Evolutionary conservation across 2,888 invertebrate species (phyloP).

Genomic region (Tetropium fuscum): DNA sequence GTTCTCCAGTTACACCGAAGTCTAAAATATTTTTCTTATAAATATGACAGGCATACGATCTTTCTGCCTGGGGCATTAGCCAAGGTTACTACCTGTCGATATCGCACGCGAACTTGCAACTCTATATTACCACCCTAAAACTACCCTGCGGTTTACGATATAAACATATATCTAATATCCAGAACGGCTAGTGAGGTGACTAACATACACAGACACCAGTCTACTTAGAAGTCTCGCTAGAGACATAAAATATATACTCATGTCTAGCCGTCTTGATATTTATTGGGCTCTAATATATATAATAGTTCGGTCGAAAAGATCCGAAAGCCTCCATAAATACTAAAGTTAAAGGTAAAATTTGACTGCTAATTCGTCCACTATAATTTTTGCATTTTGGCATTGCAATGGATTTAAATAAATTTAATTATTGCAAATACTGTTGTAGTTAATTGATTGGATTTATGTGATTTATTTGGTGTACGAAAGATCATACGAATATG

Average conservation of each 20-base stretch:
- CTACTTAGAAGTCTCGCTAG: conserved; percentile 35
- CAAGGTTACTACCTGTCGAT: neutral
- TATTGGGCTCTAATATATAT: conserved; percentile 40
- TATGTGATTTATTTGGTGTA: no score
- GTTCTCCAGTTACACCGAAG: neutral
- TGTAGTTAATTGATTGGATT: no score
- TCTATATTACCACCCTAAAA: conserved; percentile 17
- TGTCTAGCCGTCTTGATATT: conserved; percentile 40
- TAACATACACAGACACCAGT: conserved; percentile 29
- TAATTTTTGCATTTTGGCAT: no score
- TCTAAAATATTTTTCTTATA: neutral
- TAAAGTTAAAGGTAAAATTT: no score
- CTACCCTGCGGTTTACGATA: conserved; percentile 32
- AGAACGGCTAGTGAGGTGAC: conserved; percentile 27
- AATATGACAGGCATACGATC: neutral
- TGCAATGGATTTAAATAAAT: no score
- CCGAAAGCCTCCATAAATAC: no score
- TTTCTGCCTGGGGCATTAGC: neutral
- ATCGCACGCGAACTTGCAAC: neutral
- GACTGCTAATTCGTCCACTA: no score
- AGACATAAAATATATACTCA: conserved; percentile 35
- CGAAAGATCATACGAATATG: no score
- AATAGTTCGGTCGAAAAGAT: conserved; percentile 24
- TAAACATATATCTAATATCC: conserved; percentile 43
- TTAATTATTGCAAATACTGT: no score